Base-by-base conservation (phyloP, 2,113 vertebrate species). In the Serilophus lunatus region DNA sequence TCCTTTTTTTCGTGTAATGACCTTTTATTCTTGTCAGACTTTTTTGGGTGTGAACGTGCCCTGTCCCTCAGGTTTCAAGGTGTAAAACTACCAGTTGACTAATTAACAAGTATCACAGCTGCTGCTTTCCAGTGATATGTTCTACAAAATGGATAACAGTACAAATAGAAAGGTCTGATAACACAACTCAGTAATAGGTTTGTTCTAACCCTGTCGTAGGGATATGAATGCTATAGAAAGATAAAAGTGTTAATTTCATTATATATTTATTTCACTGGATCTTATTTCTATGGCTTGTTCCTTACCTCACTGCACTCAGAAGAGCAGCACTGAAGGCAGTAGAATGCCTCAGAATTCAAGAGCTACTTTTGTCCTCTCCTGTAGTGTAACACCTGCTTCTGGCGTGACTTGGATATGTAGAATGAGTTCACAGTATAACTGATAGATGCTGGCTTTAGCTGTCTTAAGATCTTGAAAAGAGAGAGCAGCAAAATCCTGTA, bases 261-360 rank as follows among this genome's bases (percentile, higher is more conserved):
- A 28, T 2, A 3, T 51, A 7, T 35, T 81, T 85, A 64, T 68
- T 82, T 74, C 28, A 25, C 22, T 60, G 65, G 26, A 45, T 89
- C 19, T 53, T 70, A 40, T 29, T 71, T 40, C 3, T 0, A 3
- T 77, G 47, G 59, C 74, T 63, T 82, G 61, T 92, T 97, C 94
- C 91, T 96, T 93, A 89, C 94, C 88, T 80, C 57, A 72, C 93
- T 93, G 82, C 93, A 82, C 54, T 92, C 95, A 95, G 88, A 96
- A 81, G 75, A 95, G 91, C 92, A 95, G 90, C 45, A 76, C 84
- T 94, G 86, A 92, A 94, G 89, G 91, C 91, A 72, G 57, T 90
- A 95, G 35, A 24, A 26, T 50, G 81, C 90, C 85, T 75, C 78
- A 93, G 89, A 95, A 88, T 91, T 91, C 50, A 86, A 91, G 70